Percentiles rank a stretch among this genome's conserved stretches.
phyloP scores from a whole-genome alignment of 1,140 invertebrate species.

The Schmidtea mediterranea region DNA sequence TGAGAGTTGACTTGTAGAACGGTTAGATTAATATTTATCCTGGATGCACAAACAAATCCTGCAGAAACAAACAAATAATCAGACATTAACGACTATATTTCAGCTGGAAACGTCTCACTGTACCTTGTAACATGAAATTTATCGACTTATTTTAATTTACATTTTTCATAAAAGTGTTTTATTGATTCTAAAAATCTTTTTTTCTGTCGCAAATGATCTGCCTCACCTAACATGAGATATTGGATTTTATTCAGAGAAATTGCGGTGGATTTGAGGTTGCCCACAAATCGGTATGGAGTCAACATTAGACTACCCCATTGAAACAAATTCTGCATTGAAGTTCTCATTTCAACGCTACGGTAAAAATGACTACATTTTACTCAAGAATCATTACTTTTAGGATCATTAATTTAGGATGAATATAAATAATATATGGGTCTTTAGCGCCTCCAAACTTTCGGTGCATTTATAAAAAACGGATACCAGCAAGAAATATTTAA shows the following conservation, averaged over 20 bases:
- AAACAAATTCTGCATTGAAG: constrained; percentile 10
- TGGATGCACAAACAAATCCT: constrained; percentile 62
- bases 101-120: constrained; percentile 59
- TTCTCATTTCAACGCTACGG: not conserved
- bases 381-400: constrained; percentile 44
- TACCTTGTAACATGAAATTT: constrained; percentile 52
- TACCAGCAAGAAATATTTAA: no score
- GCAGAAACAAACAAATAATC: constrained; percentile 53
- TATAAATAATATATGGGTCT: no score
- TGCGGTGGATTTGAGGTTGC: constrained; percentile 15
- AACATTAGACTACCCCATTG: constrained; percentile 24
- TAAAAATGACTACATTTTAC: constrained; percentile 33
- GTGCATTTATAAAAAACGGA: no score
- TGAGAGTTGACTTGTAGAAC: constrained; percentile 40
- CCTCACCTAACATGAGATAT: constrained; percentile 68
- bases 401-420: no score
- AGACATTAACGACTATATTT: constrained; percentile 49
- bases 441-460: no score
- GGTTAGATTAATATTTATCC: constrained; percentile 54
- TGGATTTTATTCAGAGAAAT: constrained; percentile 2
- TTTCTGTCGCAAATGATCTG: constrained; percentile 96
- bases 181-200: constrained; percentile 84
- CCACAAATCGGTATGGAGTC: constrained; percentile 25
- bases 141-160: constrained; percentile 6
- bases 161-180: constrained; percentile 29